Conservation (phyloP, 2,888 invertebrate genomes). For the Nomada fabriciana region DNA sequence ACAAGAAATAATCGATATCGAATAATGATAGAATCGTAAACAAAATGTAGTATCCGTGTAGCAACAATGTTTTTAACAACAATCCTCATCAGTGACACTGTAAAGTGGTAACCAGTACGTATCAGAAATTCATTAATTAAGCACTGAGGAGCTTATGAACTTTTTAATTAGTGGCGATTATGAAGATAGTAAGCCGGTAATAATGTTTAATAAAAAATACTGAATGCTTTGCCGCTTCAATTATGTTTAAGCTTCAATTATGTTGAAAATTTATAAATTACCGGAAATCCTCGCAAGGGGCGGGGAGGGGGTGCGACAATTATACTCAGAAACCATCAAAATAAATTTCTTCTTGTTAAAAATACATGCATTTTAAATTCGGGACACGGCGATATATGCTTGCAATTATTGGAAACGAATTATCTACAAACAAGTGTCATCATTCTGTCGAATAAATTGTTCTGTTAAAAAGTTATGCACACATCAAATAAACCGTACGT, state of each 20-base stretch:
- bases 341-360: not conserved
- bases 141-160: conserved; percentile 32
- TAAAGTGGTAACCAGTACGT: not conserved
- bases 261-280: conserved; percentile 45
- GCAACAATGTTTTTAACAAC: not conserved
- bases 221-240: conserved; percentile 9
- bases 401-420: not conserved
- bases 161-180: conserved; percentile 46
- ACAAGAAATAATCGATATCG: not conserved
- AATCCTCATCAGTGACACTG: not conserved
- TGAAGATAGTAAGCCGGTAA: conserved; percentile 33
- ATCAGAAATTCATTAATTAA: conserved; percentile 46
- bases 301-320: not conserved
- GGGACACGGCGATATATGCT: not conserved
- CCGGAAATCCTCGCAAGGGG: not conserved
- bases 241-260: no score
- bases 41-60: not conserved
- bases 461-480: not conserved
- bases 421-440: not conserved
- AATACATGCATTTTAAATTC: not conserved
- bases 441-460: not conserved
- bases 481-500: no score
- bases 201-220: conserved; percentile 46
- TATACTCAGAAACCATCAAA: not conserved
- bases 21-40: no score